Base-by-base conservation (phyloP, 2,797 vertebrate species). In the Hyperoplus immaculatus region DNA sequence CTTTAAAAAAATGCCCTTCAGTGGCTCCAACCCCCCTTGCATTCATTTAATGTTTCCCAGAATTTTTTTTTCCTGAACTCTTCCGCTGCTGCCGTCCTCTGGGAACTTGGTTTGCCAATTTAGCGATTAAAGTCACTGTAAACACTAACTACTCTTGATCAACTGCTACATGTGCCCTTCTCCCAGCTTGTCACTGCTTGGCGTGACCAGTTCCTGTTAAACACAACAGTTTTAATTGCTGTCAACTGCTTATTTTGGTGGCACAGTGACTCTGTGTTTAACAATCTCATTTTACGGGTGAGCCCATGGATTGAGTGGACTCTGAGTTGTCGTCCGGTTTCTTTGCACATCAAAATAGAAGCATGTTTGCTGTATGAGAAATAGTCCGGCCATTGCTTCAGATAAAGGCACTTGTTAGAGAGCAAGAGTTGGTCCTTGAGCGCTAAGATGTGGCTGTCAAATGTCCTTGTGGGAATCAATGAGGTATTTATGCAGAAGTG, bases 11-110 rank as follows among this genome's bases (percentile, higher is more conserved):
- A 0, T 38, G 4, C 21, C 42, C 42, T 29, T 69, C 59, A 14
- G 3, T 59, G 60, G 38, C 61, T 77, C 68, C 63, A 41, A 59
- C 72, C 70, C 68, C 63, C 5, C 53, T 72, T 55, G 43, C 58
- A 65, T 63, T 68, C 21, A 67, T 64, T 69, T 68, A 0, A 45
- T 59, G 29, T 60, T 69, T 5, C 69, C n/a, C 14, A 47, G 21
- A 16, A 45, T 5, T 76, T 76, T 49, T 67, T 38, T 59, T 9
- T 2, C 13, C 21, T 69, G 47, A 71, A 70, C 46, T 73, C 14
- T 21, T 54, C 1, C 8, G 18, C 10, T 14, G 15, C 66, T 41
- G 36, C 13, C 61, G 73, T 62, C 11, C 51, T 4, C 39, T 43
- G 56, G 49, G 41, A 41, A 2, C 21, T 50, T 18, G 9, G 5